These are phyloP conservation scores for Ichneumon xanthorius DNA, from an alignment of 2,888 invertebrate genomes.

Conservation along the genomic window DNA sequence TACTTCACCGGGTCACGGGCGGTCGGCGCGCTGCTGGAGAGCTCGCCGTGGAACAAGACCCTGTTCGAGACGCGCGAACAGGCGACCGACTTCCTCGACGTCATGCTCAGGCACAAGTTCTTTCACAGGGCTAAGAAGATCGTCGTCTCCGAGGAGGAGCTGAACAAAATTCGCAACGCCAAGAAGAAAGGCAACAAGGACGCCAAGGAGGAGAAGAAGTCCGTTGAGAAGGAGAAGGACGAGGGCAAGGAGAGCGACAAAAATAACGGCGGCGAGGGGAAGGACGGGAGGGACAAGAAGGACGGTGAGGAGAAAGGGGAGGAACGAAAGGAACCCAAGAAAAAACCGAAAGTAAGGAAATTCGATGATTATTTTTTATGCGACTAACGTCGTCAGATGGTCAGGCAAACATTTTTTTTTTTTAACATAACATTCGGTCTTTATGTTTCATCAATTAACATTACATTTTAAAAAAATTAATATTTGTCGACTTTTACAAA, in stretches of 20 bases:
- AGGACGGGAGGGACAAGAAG: constrained; percentile 68
- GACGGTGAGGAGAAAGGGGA: constrained; percentile 85
- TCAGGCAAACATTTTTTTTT: background rate
- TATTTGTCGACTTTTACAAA: background rate
- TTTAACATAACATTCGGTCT: background rate
- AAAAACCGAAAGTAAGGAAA: constrained; percentile 83
- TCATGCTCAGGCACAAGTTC: constrained; percentile 96
- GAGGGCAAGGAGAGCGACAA: constrained; percentile 82
- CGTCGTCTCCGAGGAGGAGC: constrained; percentile 83
- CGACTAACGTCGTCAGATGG: background rate
- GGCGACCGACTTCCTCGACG: constrained; percentile 92
- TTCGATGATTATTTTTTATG: background rate
- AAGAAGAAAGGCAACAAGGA: constrained; percentile 85
- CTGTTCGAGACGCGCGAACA: constrained; percentile 93
- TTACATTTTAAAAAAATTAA: too few relatives aligned
- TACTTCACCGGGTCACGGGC: constrained; percentile 98
- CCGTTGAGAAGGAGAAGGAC: constrained; percentile 80
- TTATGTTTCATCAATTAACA: too few relatives aligned
- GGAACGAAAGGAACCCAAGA: constrained; percentile 87
- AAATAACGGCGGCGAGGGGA: constrained; percentile 81
- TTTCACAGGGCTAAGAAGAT: constrained; percentile 97
- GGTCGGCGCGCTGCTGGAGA: constrained; percentile 94
- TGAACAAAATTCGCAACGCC: constrained; percentile 84
- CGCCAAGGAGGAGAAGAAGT: constrained; percentile 82
- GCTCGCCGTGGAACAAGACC: constrained; percentile 94